A percentile compares a stretch with the other conserved stretches of the same genome.
Evolutionary conservation across 1,140 invertebrate genomes (phyloP).

Genomic region (Bombus ignitus): DNA sequence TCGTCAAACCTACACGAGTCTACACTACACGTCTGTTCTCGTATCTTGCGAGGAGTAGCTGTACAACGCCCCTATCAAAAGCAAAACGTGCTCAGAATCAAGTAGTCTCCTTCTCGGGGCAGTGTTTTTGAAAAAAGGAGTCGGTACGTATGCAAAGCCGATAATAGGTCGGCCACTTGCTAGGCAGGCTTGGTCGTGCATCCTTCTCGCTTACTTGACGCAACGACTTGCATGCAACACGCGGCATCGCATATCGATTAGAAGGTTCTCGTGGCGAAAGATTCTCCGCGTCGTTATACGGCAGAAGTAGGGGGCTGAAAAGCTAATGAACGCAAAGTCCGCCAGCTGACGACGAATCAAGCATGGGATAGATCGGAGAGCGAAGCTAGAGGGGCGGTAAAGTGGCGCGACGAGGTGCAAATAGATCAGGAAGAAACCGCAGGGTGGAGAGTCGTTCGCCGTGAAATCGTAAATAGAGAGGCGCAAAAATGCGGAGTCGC

Average conservation of each 20-base stretch:
- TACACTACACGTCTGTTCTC: not conserved
- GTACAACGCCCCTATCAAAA: no score
- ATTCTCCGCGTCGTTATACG: not conserved
- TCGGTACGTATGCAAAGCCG: constrained; percentile 33
- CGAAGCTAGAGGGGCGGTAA: not conserved
- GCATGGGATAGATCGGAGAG: not conserved
- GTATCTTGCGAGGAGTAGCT: not conserved
- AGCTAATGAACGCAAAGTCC: constrained; percentile 15
- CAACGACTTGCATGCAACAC: constrained; percentile 35
- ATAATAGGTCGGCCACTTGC: constrained; percentile 46
- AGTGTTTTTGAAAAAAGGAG: not conserved
- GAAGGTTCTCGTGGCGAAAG: constrained; percentile 8
- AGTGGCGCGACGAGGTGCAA: not conserved
- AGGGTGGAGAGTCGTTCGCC: not conserved
- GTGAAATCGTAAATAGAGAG: not conserved
- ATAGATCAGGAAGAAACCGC: not conserved
- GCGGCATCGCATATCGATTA: constrained; percentile 51
- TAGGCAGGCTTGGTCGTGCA: constrained; percentile 24
- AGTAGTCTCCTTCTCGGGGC: no score
- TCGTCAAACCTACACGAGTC: no score
- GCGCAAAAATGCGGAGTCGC: not conserved
- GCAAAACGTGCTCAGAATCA: constrained; percentile 28
- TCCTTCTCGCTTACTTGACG: constrained; percentile 41
- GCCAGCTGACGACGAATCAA: not conserved
- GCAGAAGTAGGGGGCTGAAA: not conserved